Percentiles rank a stretch among this genome's conserved stretches.
phyloP scores from a whole-genome alignment of 2,113 vertebrate species.

The Corythornis madagascariensis region DNA sequence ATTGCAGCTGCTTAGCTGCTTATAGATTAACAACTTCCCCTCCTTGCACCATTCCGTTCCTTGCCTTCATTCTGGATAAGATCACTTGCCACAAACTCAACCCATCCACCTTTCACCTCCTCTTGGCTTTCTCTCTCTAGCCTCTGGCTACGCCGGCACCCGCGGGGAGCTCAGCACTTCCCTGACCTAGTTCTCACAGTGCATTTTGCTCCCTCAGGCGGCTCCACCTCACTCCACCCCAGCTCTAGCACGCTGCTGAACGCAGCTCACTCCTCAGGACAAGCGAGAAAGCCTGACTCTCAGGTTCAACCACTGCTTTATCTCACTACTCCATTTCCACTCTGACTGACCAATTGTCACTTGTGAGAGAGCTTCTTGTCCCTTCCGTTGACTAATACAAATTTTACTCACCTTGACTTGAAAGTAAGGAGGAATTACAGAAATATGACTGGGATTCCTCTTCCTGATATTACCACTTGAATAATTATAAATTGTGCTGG shows the following conservation, averaged over 20 bases:
- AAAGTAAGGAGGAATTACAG: background rate
- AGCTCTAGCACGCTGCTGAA: background rate
- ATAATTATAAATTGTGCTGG: background rate
- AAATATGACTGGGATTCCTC: background rate
- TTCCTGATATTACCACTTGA: rapidly evolving
- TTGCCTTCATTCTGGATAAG: background rate
- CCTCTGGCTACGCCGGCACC: background rate
- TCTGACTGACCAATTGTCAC: background rate
- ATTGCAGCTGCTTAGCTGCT: background rate
- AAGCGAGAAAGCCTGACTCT: background rate
- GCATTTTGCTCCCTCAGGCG: background rate
- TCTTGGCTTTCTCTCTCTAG: background rate
- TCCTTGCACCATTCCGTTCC: background rate
- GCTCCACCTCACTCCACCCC: background rate
- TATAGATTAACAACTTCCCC: background rate
- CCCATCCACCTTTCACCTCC: constrained; percentile 46
- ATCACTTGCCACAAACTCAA: background rate
- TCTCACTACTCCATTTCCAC: background rate
- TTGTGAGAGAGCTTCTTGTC: background rate
- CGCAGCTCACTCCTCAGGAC: rapidly evolving
- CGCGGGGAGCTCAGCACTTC: background rate
- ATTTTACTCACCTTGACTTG: background rate
- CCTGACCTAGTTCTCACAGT: constrained; percentile 41
- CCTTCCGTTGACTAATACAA: background rate
- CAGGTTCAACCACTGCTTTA: constrained; percentile 4